Conservation (phyloP, 2,797 vertebrate species). For the Tangara arthus region DNA sequence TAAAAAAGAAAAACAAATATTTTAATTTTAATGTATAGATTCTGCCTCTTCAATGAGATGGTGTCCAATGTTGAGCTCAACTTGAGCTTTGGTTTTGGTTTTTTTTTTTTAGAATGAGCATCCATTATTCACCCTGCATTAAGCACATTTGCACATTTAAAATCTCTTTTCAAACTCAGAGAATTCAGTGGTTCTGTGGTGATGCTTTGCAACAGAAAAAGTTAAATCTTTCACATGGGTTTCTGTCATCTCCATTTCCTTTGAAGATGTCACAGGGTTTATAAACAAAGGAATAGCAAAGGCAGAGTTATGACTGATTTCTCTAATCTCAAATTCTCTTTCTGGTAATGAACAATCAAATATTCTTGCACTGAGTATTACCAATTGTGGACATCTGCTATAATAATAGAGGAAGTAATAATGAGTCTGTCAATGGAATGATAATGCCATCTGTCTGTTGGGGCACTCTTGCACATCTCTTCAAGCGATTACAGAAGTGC, state of each 20-base stretch:
- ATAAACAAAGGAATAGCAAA: background rate
- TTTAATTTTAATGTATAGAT: background rate
- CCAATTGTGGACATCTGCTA: background rate
- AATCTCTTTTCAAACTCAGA: background rate
- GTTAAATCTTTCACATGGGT: background rate
- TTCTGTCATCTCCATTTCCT: background rate
- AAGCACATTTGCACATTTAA: background rate
- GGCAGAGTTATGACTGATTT: background rate
- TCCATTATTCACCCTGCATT: background rate
- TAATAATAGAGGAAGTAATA: slow-evolving; percentile 28
- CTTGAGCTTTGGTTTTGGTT: background rate
- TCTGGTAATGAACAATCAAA: background rate
- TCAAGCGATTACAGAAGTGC: background rate
- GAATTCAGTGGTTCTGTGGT: background rate
- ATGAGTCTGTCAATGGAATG: background rate
- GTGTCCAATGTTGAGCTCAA: background rate
- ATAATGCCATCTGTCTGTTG: slow-evolving; percentile 8
- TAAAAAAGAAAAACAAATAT: background rate
- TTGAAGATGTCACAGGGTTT: background rate
- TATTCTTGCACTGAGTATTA: background rate
- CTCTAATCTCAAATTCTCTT: background rate
- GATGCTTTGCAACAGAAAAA: background rate
- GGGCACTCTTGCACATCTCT: background rate
- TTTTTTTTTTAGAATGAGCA: background rate
- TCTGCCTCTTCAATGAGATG: background rate